Percentiles rank a stretch among this genome's conserved stretches.
phyloP scores from a whole-genome alignment of 2,888 invertebrate genomes.

The Cephonodes hylas region DNA sequence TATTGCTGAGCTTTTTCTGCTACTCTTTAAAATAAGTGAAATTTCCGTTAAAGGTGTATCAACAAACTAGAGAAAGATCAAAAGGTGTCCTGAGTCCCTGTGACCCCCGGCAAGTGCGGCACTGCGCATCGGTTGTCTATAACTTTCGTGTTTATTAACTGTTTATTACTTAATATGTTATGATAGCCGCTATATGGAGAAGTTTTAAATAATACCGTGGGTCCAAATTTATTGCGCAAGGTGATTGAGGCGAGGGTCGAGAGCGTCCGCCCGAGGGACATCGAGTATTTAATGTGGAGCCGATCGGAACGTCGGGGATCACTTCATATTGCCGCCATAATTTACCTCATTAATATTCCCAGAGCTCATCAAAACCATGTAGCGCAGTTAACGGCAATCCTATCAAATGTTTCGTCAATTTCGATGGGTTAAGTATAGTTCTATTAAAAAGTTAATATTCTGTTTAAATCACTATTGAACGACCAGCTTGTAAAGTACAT shows the following conservation, averaged over 20 bases:
- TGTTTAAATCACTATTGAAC: no score
- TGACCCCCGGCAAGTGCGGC: not conserved
- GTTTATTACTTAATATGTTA: constrained; percentile 75
- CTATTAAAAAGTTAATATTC: no score
- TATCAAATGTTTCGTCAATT: not conserved
- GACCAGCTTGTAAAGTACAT: no score
- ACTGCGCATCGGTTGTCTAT: constrained; percentile 15
- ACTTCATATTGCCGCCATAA: not conserved
- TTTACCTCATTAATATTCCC: not conserved
- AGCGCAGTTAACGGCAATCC: not conserved
- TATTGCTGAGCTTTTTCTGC: no score
- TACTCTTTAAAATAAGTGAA: no score
- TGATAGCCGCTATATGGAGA: constrained; percentile 47
- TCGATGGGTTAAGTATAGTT: not conserved
- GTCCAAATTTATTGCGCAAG: constrained; percentile 25
- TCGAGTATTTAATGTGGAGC: not conserved
- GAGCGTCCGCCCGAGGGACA: constrained; percentile 29
- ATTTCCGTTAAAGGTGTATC: no score
- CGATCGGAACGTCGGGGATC: not conserved
- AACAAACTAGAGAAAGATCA: not conserved
- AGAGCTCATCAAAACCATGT: not conserved
- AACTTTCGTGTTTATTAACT: constrained; percentile 61
- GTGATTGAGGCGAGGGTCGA: constrained; percentile 40
- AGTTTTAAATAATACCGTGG: constrained; percentile 36
- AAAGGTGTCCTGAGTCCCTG: not conserved